Percentiles rank a stretch among this genome's conserved stretches.
phyloP scores from a whole-genome alignment of 1,140 invertebrate species.

The Trinorchestia longiramus region DNA sequence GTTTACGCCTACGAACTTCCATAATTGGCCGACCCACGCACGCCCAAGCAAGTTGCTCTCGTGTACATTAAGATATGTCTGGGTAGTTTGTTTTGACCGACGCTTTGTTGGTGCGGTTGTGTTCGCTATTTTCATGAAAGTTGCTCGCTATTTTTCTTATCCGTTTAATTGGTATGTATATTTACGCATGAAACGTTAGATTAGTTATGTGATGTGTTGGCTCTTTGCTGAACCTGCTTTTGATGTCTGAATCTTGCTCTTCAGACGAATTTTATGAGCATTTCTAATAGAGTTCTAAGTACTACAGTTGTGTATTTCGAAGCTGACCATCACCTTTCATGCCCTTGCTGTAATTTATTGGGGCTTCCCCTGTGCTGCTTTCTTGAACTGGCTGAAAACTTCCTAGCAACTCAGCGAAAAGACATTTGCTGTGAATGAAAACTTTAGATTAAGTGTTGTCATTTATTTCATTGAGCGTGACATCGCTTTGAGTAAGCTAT shows the following conservation, averaged over 20 bases:
- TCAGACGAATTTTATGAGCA: not conserved
- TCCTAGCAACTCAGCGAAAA: not conserved
- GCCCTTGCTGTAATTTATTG: not conserved
- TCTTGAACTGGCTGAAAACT: not conserved
- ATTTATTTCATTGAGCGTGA: not conserved
- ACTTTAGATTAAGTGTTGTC: not conserved
- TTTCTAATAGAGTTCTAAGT: not conserved
- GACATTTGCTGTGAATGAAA: not conserved
- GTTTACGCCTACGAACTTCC: not conserved
- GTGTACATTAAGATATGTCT: not conserved
- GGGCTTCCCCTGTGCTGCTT: not conserved
- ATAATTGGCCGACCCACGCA: not conserved
- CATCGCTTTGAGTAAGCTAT: not conserved
- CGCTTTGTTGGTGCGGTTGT: not conserved
- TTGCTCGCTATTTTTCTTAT: not conserved
- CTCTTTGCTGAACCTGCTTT: not conserved
- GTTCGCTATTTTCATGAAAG: not conserved
- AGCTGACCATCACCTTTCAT: not conserved
- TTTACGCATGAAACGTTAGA: not conserved
- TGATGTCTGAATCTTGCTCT: not conserved
- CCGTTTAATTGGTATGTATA: not conserved
- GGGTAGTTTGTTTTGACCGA: not conserved
- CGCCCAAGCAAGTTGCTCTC: not conserved
- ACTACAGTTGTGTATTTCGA: too few relatives aligned
- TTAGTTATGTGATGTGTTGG: not conserved